These are phyloP conservation scores for Aspidiotus destructor DNA, from an alignment of 2,888 invertebrate genomes.

Conservation along the genomic window DNA sequence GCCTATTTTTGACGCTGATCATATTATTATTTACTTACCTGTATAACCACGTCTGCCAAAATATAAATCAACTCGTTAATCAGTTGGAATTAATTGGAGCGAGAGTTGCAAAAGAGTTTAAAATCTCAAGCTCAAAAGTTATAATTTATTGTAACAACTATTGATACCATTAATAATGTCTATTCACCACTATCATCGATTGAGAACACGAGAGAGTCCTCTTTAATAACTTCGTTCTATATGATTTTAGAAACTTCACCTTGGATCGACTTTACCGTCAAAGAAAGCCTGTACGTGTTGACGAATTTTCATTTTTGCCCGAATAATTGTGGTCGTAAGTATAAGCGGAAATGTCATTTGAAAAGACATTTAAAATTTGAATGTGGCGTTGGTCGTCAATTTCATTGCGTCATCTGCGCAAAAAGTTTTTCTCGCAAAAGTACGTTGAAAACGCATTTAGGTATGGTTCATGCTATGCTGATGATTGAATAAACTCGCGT, in stretches of 20 bases:
- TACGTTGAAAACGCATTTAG: slow-evolving; percentile 32
- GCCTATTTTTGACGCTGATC: no score
- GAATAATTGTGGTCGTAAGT: slow-evolving; percentile 31
- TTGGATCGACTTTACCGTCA: background rate
- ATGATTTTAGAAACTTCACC: background rate
- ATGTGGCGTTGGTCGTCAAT: slow-evolving; percentile 52
- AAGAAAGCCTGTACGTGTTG: background rate
- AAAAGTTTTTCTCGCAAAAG: slow-evolving; percentile 33
- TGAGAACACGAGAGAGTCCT: no score
- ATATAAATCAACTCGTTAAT: no score
- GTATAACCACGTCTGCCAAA: no score
- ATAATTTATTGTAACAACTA: no score
- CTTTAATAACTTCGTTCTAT: no score
- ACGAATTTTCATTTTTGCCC: slow-evolving; percentile 20
- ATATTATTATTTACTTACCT: no score
- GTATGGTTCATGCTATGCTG: slow-evolving; percentile 33
- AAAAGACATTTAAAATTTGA: slow-evolving; percentile 50
- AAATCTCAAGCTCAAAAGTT: no score
- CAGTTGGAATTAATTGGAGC: no score
- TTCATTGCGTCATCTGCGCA: slow-evolving; percentile 50
- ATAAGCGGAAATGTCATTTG: slow-evolving; percentile 23
- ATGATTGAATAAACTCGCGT: slow-evolving; percentile 15
- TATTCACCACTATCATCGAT: no score
- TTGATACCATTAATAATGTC: no score
- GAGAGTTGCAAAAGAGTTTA: no score